Evolutionary conservation across 2,888 invertebrate genomes (phyloP).

Genomic region (Andrena marginata): DNA sequence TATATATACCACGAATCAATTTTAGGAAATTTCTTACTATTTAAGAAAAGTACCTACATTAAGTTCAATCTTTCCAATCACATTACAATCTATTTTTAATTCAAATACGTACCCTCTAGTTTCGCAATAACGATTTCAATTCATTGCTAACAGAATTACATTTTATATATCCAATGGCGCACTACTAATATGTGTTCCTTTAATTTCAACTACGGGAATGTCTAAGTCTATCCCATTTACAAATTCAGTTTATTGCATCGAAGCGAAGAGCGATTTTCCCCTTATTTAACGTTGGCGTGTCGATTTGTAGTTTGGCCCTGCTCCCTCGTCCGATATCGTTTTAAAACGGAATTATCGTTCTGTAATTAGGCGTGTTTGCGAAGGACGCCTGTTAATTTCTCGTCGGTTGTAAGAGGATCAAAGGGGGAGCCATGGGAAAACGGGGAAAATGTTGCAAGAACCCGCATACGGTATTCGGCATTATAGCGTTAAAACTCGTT

Average conservation of each 20-base stretch:
- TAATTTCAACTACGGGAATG: too few species aligned
- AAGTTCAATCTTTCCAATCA: too few species aligned
- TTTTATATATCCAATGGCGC: too few species aligned
- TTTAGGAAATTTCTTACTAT: too few species aligned
- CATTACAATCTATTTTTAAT: too few species aligned
- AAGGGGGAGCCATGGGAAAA: conserved; percentile 58
- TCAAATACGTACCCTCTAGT: too few species aligned
- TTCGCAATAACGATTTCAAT: too few species aligned
- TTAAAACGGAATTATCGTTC: conserved; percentile 23
- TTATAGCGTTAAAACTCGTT: conserved; percentile 73
- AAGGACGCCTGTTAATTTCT: conserved; percentile 43
- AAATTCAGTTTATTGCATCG: conserved; percentile 8
- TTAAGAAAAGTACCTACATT: too few species aligned
- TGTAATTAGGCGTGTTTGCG: conserved; percentile 49
- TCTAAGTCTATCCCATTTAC: conserved; percentile 18
- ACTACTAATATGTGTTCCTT: too few species aligned
- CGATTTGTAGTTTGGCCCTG: background rate
- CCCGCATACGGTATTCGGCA: conserved; percentile 66
- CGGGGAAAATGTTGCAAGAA: conserved; percentile 55
- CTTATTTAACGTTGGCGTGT: background rate
- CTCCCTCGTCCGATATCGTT: background rate
- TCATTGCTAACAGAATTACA: too few species aligned
- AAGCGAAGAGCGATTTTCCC: background rate
- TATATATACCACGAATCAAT: too few species aligned
- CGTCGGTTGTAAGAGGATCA: conserved; percentile 47